Conservation (phyloP, 2,113 vertebrate species). For the Noctilio leporinus region DNA sequence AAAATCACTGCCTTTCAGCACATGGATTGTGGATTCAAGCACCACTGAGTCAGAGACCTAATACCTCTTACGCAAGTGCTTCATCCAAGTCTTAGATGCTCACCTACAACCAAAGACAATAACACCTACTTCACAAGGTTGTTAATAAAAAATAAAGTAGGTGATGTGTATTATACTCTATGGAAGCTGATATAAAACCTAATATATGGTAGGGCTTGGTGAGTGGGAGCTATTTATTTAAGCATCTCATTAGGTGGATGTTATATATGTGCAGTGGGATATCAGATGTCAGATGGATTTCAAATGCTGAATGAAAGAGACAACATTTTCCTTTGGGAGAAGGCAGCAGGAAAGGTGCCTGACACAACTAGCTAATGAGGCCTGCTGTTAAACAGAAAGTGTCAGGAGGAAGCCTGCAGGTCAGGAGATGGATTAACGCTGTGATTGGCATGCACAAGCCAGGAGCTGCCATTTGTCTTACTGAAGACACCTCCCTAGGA, state of each 20-base stretch:
- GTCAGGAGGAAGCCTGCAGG: not conserved
- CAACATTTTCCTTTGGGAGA: not conserved
- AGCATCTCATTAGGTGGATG: not conserved
- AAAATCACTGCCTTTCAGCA: not conserved
- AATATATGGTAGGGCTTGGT: not conserved
- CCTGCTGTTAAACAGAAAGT: conserved; percentile 8
- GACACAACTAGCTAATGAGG: not conserved
- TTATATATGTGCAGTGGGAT: not conserved
- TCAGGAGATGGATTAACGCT: not conserved
- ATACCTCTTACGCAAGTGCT: not conserved
- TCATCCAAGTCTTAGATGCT: not conserved
- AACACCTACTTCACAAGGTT: not conserved
- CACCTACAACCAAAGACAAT: not conserved
- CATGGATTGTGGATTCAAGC: not conserved
- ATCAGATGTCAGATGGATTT: not conserved
- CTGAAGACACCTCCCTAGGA: not conserved
- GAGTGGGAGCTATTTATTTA: not conserved
- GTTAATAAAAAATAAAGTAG: not conserved
- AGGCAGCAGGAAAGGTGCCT: not conserved
- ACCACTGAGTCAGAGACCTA: not conserved
- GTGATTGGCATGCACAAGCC: not conserved
- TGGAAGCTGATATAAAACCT: not conserved
- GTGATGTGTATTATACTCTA: not conserved
- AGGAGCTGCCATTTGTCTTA: not conserved
- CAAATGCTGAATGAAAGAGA: conserved; percentile 3